Percentiles rank a stretch among this genome's conserved stretches.
phyloP scores from a whole-genome alignment of 2,113 vertebrate species.

The Syngnathus typhle region DNA sequence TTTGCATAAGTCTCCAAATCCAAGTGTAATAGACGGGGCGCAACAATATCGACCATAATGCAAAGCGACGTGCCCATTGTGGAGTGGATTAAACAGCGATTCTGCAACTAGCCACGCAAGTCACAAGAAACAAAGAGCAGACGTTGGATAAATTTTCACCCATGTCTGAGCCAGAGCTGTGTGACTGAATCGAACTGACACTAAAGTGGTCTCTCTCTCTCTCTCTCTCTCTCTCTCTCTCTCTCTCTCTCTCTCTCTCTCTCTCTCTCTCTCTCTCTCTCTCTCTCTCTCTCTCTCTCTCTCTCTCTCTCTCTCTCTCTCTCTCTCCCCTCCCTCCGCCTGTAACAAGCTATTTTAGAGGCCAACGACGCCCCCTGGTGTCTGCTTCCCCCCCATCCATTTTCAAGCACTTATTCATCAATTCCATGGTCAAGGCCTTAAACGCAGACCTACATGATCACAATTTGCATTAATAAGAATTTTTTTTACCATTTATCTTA shows the following conservation, averaged over 20 bases:
- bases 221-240: constrained; percentile 4
- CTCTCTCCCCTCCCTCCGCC: neutral
- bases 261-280: neutral
- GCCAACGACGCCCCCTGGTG: constrained; percentile 67
- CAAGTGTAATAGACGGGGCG: constrained; percentile 40
- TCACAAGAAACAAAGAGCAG: constrained; percentile 61
- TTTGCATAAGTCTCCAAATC: constrained; percentile 55
- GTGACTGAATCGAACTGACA: constrained; percentile 67
- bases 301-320: neutral
- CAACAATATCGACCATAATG: constrained; percentile 48
- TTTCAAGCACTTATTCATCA: neutral
- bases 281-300: constrained; percentile 8
- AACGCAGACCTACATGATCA: neutral
- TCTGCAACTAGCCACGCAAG: constrained; percentile 55
- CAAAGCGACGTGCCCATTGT: constrained; percentile 59
- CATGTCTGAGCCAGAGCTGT: constrained; percentile 61
- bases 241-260: constrained; percentile 9
- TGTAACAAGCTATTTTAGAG: constrained; percentile 41
- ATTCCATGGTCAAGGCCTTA: neutral
- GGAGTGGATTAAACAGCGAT: constrained; percentile 58
- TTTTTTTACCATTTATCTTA: neutral
- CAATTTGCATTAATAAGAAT: neutral
- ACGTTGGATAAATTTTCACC: constrained; percentile 59
- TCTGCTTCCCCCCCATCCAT: neutral
- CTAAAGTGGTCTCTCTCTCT: constrained; percentile 24